Evolutionary conservation across 2,797 vertebrate genomes (phyloP).

Genomic region (Schizopygopsis pylzovi): DNA sequence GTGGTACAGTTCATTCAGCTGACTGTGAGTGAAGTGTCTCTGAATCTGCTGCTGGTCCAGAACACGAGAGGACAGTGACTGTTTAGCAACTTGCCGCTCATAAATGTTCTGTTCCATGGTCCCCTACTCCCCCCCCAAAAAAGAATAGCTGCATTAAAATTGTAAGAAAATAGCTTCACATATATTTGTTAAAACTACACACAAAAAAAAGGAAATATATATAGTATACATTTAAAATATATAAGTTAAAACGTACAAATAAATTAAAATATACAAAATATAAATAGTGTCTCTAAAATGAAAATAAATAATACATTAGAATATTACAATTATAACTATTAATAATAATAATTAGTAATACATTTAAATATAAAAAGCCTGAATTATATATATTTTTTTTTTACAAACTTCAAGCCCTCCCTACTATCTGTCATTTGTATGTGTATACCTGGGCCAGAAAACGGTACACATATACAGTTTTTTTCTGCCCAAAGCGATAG

Average conservation of each 20-base stretch:
- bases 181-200: background rate
- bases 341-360: too few species aligned
- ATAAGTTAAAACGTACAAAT: background rate
- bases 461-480: constrained; percentile 93
- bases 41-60: constrained; percentile 98
- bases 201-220: background rate
- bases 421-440: background rate
- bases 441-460: constrained; percentile 91
- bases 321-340: too few species aligned
- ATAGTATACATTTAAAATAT: background rate
- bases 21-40: constrained; percentile 93
- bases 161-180: background rate
- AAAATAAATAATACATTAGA: background rate
- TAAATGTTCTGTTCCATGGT: constrained; percentile 99
- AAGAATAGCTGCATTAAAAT: background rate
- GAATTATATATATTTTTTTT: too few species aligned
- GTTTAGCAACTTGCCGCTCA: constrained; percentile 96
- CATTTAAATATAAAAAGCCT: too few species aligned
- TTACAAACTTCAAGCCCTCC: too few species aligned
- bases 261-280: too few species aligned
- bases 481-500: constrained; percentile 95
- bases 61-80: constrained; percentile 92
- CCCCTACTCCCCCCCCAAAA: constrained; percentile 76
- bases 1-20: constrained; percentile 92
- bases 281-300: background rate